Evolutionary conservation across 2,113 vertebrate species (phyloP), one percentile per base, ranked within the genome.

Genomic region (Aythya baeri): DNA sequence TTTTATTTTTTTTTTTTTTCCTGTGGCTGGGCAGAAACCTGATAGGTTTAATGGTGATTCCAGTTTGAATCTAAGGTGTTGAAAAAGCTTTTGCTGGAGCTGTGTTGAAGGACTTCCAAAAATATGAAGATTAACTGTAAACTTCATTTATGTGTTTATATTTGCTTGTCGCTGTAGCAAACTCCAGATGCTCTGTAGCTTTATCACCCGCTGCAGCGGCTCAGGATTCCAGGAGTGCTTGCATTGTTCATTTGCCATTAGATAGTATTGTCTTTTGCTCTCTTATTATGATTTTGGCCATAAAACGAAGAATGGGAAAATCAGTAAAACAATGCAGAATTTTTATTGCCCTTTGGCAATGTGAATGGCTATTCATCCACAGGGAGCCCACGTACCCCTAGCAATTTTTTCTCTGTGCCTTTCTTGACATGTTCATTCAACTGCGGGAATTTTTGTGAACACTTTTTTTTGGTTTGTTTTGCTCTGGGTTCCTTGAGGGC

Each of bases 1-100:
- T 95, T 70, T 17, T 26, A 26, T 38, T 41, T 89, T 95, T 70
- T 62, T 14, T 38, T 49, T 49, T 41, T 50, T 50, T 25, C 50
- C 55, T 82, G 14, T 62, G 62, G 71, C 72, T 97, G 74, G 23
- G 50, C 93, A 94, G 91, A 92, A 96, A 97, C 13, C 4, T 0
- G 43, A 91, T 96, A 95, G 41, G 6, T 76, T 96, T 93, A 90
- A 80, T 96, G 95, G 71, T 93, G 82, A 94, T 94, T 94, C 70
- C 94, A 91, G 83, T 94, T 97, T 3, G 14, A 95, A 95, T 92
- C 11, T 18, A 20, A 95, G 94, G 63, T 91, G 83, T 67, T 72
- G 29, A 86, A 66, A 90, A 94, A 83, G 44, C 75, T 95, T 83
- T 94, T 78, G 43, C 72, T 93, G 44, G n/a, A 86, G 61, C 34